These are phyloP conservation scores for Oxyteleia sp. DNA, from an alignment of 2,888 invertebrate genomes.

Conservation along the genomic window DNA sequence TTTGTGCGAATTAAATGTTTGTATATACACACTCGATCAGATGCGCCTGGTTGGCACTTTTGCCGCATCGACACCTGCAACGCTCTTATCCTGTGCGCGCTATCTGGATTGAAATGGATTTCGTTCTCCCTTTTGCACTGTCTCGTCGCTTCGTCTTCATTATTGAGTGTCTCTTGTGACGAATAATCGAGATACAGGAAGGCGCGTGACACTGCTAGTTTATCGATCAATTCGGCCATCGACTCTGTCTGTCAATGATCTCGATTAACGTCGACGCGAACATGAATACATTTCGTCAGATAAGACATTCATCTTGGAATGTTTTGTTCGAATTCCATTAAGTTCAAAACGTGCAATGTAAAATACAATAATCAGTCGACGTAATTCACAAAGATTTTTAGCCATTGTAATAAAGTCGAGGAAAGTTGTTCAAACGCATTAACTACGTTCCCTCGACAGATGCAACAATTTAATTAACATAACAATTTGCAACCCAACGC, in stretches of 20 bases:
- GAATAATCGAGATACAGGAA: conserved; percentile 52
- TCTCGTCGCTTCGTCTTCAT: conserved; percentile 49
- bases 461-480: conserved; percentile 37
- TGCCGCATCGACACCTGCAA: conserved; percentile 80
- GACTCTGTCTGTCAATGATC: conserved; percentile 37
- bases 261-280: conserved; percentile 19
- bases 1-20: conserved; percentile 82
- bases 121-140: conserved; percentile 50
- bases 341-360: neutral
- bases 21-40: conserved; percentile 74
- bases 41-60: conserved; percentile 68
- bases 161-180: conserved; percentile 55
- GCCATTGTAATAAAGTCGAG: neutral
- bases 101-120: conserved; percentile 60
- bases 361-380: neutral
- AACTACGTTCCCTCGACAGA: neutral
- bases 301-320: conserved; percentile 11
- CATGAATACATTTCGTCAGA: conserved; percentile 24
- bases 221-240: conserved; percentile 59
- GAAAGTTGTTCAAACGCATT: neutral
- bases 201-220: conserved; percentile 35
- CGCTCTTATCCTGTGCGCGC: conserved; percentile 62
- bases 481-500: neutral
- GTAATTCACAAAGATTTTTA: too few species aligned
- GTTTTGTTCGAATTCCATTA: conserved; percentile 26